These are phyloP conservation scores for Cylas formicarius DNA, from an alignment of 1,140 invertebrate species.

Conservation along the genomic window DNA sequence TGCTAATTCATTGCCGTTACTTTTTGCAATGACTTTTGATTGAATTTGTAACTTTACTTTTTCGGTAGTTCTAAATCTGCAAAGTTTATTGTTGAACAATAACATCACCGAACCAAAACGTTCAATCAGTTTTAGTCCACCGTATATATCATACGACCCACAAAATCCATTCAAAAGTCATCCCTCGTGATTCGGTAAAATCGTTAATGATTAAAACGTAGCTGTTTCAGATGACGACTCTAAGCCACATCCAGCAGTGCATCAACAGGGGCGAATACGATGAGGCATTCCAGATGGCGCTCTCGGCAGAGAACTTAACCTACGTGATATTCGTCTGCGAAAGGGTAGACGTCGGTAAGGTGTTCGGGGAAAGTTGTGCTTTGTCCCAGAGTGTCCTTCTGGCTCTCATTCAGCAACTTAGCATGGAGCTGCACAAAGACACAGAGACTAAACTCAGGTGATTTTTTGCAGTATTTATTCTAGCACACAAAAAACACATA, in stretches of 20 bases:
- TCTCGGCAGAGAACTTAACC: conserved; percentile 76
- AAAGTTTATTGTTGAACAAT: too few relatives aligned
- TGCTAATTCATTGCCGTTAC: too few relatives aligned
- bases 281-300: conserved; percentile 81
- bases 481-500: background rate
- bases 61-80: too few relatives aligned
- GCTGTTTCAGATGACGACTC: conserved; percentile 40
- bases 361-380: conserved; percentile 65
- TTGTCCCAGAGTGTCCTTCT: conserved; percentile 80
- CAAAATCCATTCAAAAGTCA: conserved; percentile 29
- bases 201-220: conserved; percentile 28
- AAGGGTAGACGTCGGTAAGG: conserved; percentile 63
- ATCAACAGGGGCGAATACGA: conserved; percentile 69
- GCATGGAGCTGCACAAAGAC: conserved; percentile 73
- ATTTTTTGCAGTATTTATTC: conserved; percentile 15
- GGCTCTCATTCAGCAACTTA: conserved; percentile 87
- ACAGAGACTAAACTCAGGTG: conserved; percentile 86
- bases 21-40: too few relatives aligned
- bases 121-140: too few relatives aligned
- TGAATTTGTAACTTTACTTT: too few relatives aligned
- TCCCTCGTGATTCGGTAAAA: conserved; percentile 16
- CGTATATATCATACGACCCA: too few relatives aligned
- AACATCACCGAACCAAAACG: too few relatives aligned
- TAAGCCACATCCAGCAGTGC: conserved; percentile 66
- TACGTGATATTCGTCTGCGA: conserved; percentile 80